These are phyloP conservation scores for Drosophila ogumai DNA, from an alignment of 1,140 invertebrate species.

Conservation along the genomic window DNA sequence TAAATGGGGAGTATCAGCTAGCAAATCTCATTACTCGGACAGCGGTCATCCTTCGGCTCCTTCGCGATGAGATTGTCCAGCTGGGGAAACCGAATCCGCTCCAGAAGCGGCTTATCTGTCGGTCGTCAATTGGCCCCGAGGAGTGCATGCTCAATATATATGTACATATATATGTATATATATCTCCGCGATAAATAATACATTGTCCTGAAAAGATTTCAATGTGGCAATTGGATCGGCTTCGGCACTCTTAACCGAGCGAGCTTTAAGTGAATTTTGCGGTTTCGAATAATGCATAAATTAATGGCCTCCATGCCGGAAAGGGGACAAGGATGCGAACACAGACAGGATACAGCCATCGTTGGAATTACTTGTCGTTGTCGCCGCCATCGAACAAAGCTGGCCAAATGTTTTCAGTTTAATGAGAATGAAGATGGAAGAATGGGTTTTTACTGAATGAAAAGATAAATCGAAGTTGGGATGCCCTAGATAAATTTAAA, in stretches of 20 bases:
- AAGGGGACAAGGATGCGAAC: constrained; percentile 9
- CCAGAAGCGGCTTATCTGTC: constrained; percentile 29
- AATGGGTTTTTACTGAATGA: not conserved
- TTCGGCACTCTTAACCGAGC: constrained; percentile 33
- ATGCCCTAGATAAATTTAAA: not conserved
- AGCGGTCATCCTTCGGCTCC: constrained; percentile 9
- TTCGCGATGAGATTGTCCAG: constrained; percentile 14
- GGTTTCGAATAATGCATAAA: constrained; percentile 69
- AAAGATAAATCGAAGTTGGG: not conserved
- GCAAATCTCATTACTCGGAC: constrained; percentile 68
- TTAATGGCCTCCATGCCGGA: constrained; percentile 39
- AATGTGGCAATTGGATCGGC: constrained; percentile 37
- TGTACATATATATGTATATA: too few species aligned
- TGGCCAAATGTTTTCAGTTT: constrained; percentile 51
- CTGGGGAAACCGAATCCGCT: constrained; percentile 22
- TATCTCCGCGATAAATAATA: constrained; percentile 60
- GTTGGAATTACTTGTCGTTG: constrained; percentile 7
- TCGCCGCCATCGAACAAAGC: constrained; percentile 27
- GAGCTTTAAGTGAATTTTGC: constrained; percentile 73
- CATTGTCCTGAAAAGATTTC: constrained; percentile 44
- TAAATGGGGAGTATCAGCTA: constrained; percentile 62
- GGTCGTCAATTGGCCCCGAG: constrained; percentile 12
- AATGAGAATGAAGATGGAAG: constrained; percentile 44
- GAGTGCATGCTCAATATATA: constrained; percentile 1
- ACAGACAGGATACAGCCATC: constrained; percentile 12